Evolutionary conservation across 2,113 vertebrate species (phyloP).

Genomic region (Romanogobio albipinnatus): DNA sequence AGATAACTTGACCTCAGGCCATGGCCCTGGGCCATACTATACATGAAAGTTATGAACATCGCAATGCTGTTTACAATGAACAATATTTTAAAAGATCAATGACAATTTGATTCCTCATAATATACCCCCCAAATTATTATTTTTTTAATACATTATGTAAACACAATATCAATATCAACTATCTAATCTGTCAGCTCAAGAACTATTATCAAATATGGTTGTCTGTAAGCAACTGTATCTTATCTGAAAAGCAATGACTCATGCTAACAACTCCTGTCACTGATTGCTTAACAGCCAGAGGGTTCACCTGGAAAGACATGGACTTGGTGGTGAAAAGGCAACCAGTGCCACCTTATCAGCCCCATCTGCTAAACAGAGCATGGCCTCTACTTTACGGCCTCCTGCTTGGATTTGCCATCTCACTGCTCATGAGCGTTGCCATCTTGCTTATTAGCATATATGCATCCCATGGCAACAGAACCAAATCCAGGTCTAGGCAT

Average conservation of each 20-base stretch:
- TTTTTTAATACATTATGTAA: background rate
- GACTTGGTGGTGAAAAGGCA: conserved; percentile 75
- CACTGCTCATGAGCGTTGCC: conserved; percentile 52
- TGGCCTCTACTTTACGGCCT: conserved; percentile 74
- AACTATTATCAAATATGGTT: background rate
- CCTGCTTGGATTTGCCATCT: conserved; percentile 75
- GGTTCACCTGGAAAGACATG: conserved; percentile 66
- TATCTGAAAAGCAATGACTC: background rate
- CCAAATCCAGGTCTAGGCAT: background rate
- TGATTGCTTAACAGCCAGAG: conserved; percentile 57
- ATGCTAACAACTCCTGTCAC: background rate
- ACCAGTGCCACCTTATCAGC: conserved; percentile 64
- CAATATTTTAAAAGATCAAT: too few relatives aligned
- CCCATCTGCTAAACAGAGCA: conserved; percentile 67
- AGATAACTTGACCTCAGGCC: too few relatives aligned
- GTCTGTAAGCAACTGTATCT: background rate
- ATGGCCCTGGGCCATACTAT: too few relatives aligned
- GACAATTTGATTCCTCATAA: too few relatives aligned
- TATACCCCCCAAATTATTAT: too few relatives aligned
- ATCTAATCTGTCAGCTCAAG: background rate
- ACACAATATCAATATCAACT: background rate
- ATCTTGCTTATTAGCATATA: conserved; percentile 53
- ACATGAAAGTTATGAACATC: too few relatives aligned
- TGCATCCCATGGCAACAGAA: conserved; percentile 44
- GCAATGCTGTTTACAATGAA: too few relatives aligned